A percentile compares a stretch with the other conserved stretches of the same genome.
These are phyloP conservation scores for Gasteruption jaculator DNA, from an alignment of 2,888 invertebrate genomes.

Conservation along the genomic window DNA sequence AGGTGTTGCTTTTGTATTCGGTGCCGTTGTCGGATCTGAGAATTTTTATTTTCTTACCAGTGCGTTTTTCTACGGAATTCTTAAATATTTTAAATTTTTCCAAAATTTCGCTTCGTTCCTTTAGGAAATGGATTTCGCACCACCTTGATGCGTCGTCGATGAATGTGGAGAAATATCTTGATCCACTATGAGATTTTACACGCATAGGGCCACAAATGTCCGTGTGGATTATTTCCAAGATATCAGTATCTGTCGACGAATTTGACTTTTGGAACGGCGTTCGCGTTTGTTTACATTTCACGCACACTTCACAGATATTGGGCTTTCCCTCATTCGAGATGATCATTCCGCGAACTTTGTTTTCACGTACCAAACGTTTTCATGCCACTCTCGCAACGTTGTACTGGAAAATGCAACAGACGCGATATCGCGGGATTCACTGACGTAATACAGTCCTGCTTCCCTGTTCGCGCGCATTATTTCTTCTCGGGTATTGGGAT, in stretches of 20 bases:
- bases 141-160: slow-evolving; percentile 23
- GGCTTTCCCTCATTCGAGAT: too few relatives aligned
- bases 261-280: slow-evolving; percentile 14
- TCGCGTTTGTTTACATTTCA: slow-evolving; percentile 15
- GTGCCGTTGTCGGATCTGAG: slow-evolving; percentile 17
- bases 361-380: too few relatives aligned
- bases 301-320: slow-evolving; percentile 20
- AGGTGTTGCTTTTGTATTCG: slow-evolving; percentile 16
- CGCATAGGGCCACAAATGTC: slow-evolving; percentile 27
- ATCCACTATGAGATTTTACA: slow-evolving; percentile 17
- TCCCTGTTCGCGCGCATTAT: not conserved
- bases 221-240: slow-evolving; percentile 18
- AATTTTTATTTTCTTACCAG: slow-evolving; percentile 11
- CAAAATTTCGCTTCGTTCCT: slow-evolving; percentile 17
- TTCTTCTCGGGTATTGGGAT: slow-evolving; percentile 1
- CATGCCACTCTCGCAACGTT: too few relatives aligned
- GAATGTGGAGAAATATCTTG: slow-evolving; percentile 23
- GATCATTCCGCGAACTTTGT: too few relatives aligned
- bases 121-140: slow-evolving; percentile 20
- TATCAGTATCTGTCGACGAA: not conserved
- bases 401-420: too few relatives aligned
- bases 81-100: slow-evolving; percentile 19
- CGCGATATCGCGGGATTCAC: not conserved
- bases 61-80: slow-evolving; percentile 11
- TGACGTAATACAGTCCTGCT: slow-evolving; percentile 7